Base-by-base conservation (phyloP, 2,113 vertebrate genomes). In the Muntiacus reevesi region DNA sequence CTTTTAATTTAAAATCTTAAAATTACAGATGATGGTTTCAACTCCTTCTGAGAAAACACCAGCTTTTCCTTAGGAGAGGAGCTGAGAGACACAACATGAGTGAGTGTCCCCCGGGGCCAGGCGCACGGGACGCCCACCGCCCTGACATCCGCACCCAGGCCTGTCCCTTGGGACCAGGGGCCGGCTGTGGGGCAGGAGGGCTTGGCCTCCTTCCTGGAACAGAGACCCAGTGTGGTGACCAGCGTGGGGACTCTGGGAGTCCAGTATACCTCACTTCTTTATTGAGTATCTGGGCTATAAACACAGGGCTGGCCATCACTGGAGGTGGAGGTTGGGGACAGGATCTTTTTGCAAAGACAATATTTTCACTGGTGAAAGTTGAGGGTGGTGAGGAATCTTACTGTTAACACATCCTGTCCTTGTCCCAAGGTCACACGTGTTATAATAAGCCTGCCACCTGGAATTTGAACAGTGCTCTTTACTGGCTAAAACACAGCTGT, bases 81-180 rank as follows among this genome's bases (percentile, higher is more conserved):
- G 33, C 3, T 62, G 54, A 15, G 15, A 83, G 84, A 85, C 6
- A 10, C 43, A 45, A 74, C 36, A 14, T 0, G 8, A 28, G 45
- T 2, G 28, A 85, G 21, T 15, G 25, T 59, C 81, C 28, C 14
- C 45, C 45, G 7, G 0, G 40, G 45, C 76, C 36, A 5, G 33
- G 33, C 59, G 15, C 0, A 0, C 47, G 6, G 43, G 43, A n/a
- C 1, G 7, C 23, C 17, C 1, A 17, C n/a, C 0, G 21, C 27
- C 52, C 87, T n/a, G 23, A 36, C 1, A 9, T 0, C n/a, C 74
- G 36, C n/a, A 6, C 36, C 30, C 2, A 7, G 33, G 78, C 23
- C 5, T 40, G 14, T 5, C 47, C 40, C 43, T 21, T 40, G 21
- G 13, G 30, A 23, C 4, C 16, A n/a, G 54, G 19, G 33, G 40